Base-by-base conservation (phyloP, 2,113 vertebrate species). In the Trogon surrucura region DNA sequence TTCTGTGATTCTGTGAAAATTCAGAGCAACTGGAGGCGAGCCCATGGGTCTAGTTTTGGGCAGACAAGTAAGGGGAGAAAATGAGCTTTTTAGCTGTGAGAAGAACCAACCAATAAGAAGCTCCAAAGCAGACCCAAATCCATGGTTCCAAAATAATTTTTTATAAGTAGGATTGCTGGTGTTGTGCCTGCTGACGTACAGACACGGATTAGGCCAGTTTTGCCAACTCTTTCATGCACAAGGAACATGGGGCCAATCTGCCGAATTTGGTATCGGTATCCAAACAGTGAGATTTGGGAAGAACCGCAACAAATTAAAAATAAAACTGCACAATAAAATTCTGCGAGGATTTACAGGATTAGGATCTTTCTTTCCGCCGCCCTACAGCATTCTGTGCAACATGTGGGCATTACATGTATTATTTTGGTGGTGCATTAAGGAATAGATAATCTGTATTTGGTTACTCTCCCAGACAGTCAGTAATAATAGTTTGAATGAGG, bases 391-490 rank as follows among this genome's bases (percentile, higher is more conserved):
- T 29, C 70, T 53, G 44, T 1, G 2, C 53, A 88, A 51, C 75
- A 58, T 13, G 86, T 66, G 84, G 91, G 82, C 74, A 60, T 22
- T 74, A 6, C 7, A 13, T 50, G 71, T 74, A 27, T 41, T 11
- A 9, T 74, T 88, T 47, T 66, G 57, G 72, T 78, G 79, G 80
- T 58, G 51, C 18, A 8, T 50, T 66, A 58, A 70, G 82, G 71
- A 77, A 22, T 18, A 80, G 69, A 64, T 95, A 73, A 80, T 94
- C 84, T 93, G 80, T 3, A 15, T 80, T 95, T 89, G 58, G 89
- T 96, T 95, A 58, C 83, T 89, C 71, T 91, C 87, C 84, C 86
- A 91, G 73, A 53, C 93, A 95, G 64, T 62, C 74, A 53, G 88
- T 54, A 93, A 36, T 91, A 95, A 51, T 87, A 44, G 91, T 56